Percentiles rank a stretch among this genome's conserved stretches.
Conservation (phyloP, 2,797 vertebrate genomes). For the Tinamus major region DNA sequence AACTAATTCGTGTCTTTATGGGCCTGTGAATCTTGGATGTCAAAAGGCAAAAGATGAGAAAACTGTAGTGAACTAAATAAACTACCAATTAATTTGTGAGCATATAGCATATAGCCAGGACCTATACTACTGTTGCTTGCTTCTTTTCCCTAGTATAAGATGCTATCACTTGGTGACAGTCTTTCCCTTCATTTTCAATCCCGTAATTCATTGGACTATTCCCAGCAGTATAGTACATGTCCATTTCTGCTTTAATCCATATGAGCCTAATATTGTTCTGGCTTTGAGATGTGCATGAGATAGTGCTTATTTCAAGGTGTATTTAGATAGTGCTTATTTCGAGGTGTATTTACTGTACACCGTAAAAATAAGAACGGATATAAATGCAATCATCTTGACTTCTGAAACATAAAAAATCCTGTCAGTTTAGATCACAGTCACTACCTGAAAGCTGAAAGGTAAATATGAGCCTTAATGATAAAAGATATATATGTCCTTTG, state of each 20-base stretch:
- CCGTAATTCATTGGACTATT: not conserved
- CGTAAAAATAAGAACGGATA: not conserved
- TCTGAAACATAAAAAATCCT: not conserved
- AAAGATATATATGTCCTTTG: not conserved
- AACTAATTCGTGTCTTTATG: constrained; percentile 60
- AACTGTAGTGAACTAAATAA: constrained; percentile 30
- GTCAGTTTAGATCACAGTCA: not conserved
- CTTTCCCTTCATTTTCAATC: not conserved
- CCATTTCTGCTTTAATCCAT: not conserved
- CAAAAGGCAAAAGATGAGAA: constrained; percentile 44
- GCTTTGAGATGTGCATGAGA: not conserved
- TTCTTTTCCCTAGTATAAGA: not conserved
- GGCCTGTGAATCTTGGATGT: constrained; percentile 53
- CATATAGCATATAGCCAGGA: not conserved
- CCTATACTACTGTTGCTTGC: not conserved
- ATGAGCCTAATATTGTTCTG: not conserved
- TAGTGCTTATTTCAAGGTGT: too few relatives aligned
- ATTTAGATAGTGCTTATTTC: not conserved
- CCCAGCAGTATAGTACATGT: not conserved
- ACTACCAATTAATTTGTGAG: not conserved
- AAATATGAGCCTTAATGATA: not conserved
- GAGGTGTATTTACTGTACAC: not conserved
- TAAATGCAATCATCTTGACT: not conserved
- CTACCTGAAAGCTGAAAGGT: not conserved
- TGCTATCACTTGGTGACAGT: not conserved